Base-by-base conservation (phyloP, 2,888 invertebrate genomes). In the Boloria euphrosyne region DNA sequence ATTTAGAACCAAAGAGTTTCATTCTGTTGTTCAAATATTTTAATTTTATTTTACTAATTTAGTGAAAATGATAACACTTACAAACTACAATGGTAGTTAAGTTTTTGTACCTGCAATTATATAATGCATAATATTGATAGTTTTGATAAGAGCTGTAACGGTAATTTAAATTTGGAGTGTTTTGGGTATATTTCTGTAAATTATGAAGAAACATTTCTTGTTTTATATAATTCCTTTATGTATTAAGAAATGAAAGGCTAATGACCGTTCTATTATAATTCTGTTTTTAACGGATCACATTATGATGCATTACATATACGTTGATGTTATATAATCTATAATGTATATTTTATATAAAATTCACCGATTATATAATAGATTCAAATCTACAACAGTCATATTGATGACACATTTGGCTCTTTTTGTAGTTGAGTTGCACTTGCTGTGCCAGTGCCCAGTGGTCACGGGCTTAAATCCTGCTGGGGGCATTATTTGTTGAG, bases 51-150 rank as follows among this genome's bases (percentile, higher is more conserved):
- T 43, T 49, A 60, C 53, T 44, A 50, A 44, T 63, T 61, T 64
- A 63, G 49, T 60, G 16, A 66, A 55, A 57, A 61, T 63, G 61
- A 52, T 69, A 66, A 66, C 55, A 57, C n/a, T 51, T 65, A 65
- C 59, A 17, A 61, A 67, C 67, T 67, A 64, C 66, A 44, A 7
- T 14, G 71, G 68, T 75, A 80, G 76, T 75, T 72, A 72, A 78
- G 72, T 71, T 78, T 76, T 78, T 80, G 85, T 84, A 85, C 85
- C 83, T 84, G 85, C 80, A 71, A 77, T 78, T 80, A 75, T 72
- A 75, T 74, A 69, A 71, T 78, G 69, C 69, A 61, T 73, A 71
- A 65, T 68, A 63, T 72, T 69, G 47, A 60, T 69, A 66, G 60
- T 49, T 52, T 66, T 52, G 43, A 10, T 61, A 47, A 58, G 53